Evolutionary conservation across 1,140 invertebrate genomes (phyloP).

Genomic region (Macrotrachela quadricornifera): DNA sequence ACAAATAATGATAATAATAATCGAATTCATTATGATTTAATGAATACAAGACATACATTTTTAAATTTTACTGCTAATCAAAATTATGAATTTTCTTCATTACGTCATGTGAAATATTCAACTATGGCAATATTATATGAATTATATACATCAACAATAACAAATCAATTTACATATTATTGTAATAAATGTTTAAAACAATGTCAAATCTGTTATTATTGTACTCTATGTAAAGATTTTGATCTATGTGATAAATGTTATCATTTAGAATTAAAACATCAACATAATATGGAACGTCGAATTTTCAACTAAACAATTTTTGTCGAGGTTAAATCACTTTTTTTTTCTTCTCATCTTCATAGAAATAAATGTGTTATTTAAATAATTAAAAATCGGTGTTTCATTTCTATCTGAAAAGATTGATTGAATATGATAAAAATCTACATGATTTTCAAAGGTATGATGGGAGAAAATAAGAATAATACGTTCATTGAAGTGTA

Average conservation of each 20-base stretch:
- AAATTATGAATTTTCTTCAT: conserved; percentile 94
- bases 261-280: background rate
- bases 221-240: conserved; percentile 60
- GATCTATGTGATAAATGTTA: conserved; percentile 4
- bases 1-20: conserved; percentile 68
- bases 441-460: too few species aligned
- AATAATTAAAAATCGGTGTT: too few species aligned
- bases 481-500: too few species aligned
- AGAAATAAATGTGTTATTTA: too few species aligned
- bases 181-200: conserved; percentile 89
- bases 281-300: conserved; percentile 9
- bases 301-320: too few species aligned
- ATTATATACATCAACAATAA: conserved; percentile 88
- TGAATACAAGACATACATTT: conserved; percentile 98
- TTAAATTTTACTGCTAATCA: conserved; percentile 90
- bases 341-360: too few species aligned
- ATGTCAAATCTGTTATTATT: conserved; percentile 88
- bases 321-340: too few species aligned
- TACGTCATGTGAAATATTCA: conserved; percentile 78
- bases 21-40: conserved; percentile 83
- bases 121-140: conserved; percentile 93
- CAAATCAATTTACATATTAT: conserved; percentile 89
- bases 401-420: too few species aligned
- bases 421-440: too few species aligned
- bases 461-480: too few species aligned